Conservation (phyloP, 2,113 vertebrate genomes). For the Aix galericulata region DNA sequence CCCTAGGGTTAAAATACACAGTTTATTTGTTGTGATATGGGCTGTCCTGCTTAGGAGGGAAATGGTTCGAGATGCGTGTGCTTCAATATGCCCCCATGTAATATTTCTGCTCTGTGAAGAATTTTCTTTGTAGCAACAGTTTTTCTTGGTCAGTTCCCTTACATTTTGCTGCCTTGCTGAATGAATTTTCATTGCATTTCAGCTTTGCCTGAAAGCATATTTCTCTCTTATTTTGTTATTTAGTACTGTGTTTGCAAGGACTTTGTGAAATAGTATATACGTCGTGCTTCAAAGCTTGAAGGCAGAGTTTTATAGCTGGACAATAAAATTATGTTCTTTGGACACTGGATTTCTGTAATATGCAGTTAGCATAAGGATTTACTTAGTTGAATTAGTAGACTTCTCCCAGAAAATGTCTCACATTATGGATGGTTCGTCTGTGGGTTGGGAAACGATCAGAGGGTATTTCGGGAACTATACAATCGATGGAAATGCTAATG, state of each 20-base stretch:
- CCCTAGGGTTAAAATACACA: not conserved
- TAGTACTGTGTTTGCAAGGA: constrained; percentile 6
- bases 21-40: not conserved
- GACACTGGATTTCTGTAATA: not conserved
- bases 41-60: not conserved
- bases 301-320: constrained; percentile 25
- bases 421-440: not conserved
- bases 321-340: constrained; percentile 24
- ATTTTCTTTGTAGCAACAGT: not conserved
- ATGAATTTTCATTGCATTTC: constrained; percentile 11
- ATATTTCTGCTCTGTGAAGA: not conserved
- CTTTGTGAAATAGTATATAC: not conserved
- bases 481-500: not conserved
- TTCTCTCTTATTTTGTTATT: constrained; percentile 50
- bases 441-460: not conserved
- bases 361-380: not conserved
- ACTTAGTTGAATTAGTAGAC: not conserved
- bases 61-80: not conserved
- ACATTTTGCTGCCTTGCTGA: not conserved
- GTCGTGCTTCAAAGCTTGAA: not conserved
- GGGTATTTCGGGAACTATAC: not conserved
- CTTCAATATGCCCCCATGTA: not conserved
- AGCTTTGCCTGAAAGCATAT: constrained; percentile 51
- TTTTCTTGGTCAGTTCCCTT: not conserved
- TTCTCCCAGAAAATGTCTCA: not conserved